Conservation (phyloP, 2,797 vertebrate genomes). For the Acanthis flammea region DNA sequence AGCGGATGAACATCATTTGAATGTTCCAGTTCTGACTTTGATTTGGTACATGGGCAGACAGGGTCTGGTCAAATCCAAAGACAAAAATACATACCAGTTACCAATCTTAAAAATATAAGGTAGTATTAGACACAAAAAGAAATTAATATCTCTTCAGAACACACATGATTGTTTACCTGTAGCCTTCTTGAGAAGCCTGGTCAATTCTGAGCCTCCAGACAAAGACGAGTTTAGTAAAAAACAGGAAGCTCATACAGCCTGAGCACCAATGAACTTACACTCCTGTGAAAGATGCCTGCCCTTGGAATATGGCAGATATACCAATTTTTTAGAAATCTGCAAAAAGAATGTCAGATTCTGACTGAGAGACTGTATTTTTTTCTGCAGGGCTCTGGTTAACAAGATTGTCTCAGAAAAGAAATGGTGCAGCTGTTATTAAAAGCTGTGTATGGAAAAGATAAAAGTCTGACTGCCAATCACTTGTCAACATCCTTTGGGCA, state of each 20-base stretch:
- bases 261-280: fast-evolving
- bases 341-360: neutral
- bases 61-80: neutral
- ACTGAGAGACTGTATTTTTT: neutral
- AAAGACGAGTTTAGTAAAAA: neutral
- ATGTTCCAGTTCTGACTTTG: neutral
- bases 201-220: neutral
- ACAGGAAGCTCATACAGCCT: neutral
- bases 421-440: neutral
- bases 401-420: neutral
- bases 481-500: neutral
- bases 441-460: neutral
- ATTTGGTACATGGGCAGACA: neutral
- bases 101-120: fast-evolving
- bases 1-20: neutral
- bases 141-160: neutral
- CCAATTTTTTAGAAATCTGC: neutral
- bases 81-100: neutral
- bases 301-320: neutral
- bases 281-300: neutral
- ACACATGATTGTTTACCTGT: neutral
- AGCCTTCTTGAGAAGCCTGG: neutral
- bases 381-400: neutral
- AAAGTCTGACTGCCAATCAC: neutral
- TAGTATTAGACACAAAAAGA: neutral